phyloP scores from a whole-genome alignment of 30 jellyfish, hydroid and myxozoan species.

The Hydra vulgaris region DNA sequence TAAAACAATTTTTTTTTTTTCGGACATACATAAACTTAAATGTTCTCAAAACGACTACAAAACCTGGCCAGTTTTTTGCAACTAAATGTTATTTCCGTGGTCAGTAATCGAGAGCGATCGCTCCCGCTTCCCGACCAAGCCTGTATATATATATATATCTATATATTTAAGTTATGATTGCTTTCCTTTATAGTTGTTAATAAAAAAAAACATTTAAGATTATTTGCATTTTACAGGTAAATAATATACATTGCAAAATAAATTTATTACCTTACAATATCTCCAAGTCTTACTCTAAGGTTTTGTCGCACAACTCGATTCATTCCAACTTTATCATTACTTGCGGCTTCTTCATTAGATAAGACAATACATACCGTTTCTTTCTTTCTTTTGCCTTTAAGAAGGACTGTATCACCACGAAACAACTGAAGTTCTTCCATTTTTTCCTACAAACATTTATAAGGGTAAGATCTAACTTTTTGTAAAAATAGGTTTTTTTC shows the following conservation, averaged over 20 bases:
- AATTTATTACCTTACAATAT: constrained; percentile 68
- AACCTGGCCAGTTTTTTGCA: too few relatives aligned
- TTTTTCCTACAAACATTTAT: constrained; percentile 48
- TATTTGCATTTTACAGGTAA: background rate
- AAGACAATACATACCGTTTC: constrained; percentile 94
- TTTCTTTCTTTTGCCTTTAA: constrained; percentile 86
- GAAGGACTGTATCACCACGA: constrained; percentile 90
- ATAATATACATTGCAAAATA: too few relatives aligned
- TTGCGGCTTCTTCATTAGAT: constrained; percentile 70
- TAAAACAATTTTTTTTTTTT: too few relatives aligned
- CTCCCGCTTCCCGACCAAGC: too few relatives aligned
- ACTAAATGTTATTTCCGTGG: too few relatives aligned
- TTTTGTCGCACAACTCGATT: constrained; percentile 94
- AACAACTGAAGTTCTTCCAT: constrained; percentile 97
- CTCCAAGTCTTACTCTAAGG: constrained; percentile 93
- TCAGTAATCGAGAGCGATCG: too few relatives aligned
- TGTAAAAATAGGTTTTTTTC: too few relatives aligned
- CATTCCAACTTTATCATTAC: constrained; percentile 75
- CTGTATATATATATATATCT: too few relatives aligned
- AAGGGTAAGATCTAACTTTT: background rate
- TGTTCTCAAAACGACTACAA: too few relatives aligned
- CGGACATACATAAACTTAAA: too few relatives aligned
- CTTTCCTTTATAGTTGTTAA: background rate
- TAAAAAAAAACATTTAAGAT: background rate
- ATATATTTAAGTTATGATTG: background rate